A percentile compares a stretch with the other conserved stretches of the same genome.
Conservation (phyloP, 1,140 invertebrate species). For the Babylonia areolata region DNA sequence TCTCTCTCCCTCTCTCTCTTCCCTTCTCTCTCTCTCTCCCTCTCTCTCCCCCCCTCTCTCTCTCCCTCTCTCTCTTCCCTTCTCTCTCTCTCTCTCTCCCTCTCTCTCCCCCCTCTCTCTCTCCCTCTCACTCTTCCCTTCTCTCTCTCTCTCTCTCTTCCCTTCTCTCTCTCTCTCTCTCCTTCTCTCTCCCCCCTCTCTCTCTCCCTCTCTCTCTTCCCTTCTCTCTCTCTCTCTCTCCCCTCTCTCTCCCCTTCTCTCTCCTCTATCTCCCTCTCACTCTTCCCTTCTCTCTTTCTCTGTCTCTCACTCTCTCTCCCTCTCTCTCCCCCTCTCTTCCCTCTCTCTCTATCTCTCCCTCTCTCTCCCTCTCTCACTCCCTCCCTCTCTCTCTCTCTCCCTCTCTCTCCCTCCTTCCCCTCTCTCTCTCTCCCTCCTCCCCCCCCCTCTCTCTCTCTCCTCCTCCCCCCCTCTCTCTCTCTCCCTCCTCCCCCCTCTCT, state of each 20-base stretch:
- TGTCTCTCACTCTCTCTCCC: too few relatives aligned
- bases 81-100: too few relatives aligned
- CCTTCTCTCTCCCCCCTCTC: not conserved
- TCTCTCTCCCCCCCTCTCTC: too few relatives aligned
- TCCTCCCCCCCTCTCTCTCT: not conserved
- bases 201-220: not conserved
- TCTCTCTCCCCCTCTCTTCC: not conserved
- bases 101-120: not conserved
- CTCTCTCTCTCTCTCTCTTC: constrained; percentile 7
- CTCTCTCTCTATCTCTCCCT: constrained; percentile 28
- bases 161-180: constrained; percentile 19
- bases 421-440: too few relatives aligned
- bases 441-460: not conserved
- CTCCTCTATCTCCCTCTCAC: not conserved
- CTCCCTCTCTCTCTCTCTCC: constrained; percentile 8
- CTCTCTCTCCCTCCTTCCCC: not conserved
- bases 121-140: constrained; percentile 9
- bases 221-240: not conserved
- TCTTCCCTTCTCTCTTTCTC: not conserved
- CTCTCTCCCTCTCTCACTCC: not conserved
- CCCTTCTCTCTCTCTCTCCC: too few relatives aligned
- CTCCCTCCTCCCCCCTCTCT: not conserved
- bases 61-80: too few relatives aligned
- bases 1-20: too few relatives aligned
- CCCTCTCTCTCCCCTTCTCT: not conserved